Base-by-base conservation (phyloP, 2,888 invertebrate species). In the Noctua comes region DNA sequence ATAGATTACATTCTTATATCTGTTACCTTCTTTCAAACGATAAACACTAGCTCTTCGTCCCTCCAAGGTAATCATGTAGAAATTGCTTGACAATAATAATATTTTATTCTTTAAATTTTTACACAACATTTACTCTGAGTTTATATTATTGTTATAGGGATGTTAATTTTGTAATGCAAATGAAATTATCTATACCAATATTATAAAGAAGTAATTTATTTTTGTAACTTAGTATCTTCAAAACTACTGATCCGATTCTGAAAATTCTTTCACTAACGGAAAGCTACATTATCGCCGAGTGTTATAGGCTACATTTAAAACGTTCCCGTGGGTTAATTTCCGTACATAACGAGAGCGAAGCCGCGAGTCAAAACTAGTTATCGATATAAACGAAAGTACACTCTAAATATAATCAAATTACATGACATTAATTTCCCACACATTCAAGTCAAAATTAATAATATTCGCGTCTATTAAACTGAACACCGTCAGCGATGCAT, bases 401-500 rank as follows among this genome's bases (percentile, higher is more conserved):
- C 21, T 18, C 1, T 2, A 73, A 43, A 36, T n/a, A 36, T 8
- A 70, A 40, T 21, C 11, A 2, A 21, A 10, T 36, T 31, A 31
- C 24, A 5, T 40, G n/a, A 24, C 18, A 57, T 51, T 11, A 59
- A 36, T 66, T 54, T 13, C 10, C 11, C 16, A 54, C 21, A 84
- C 13, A 68, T 31, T 46, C 13, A 18, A 77, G 13, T 10, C 16
- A 36, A 51, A 59, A 83, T 68, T 51, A 27, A 51, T 68, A 51
- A 31, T 54, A 5, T 24, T 27, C 21, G 0, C 51, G 8, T 59
- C 8, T 27, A 84, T 18, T 27, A 36, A 16, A 36, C 40, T 57
- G 21, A 65, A 36, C 24, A 59, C n/a, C 24, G 21, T 2, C 24
- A 84, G 16, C 16, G 18, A 59, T 66, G 43, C 69, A 21, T 51